Base-by-base conservation (phyloP, 1,140 invertebrate genomes). In the Lepidostoma basale region DNA sequence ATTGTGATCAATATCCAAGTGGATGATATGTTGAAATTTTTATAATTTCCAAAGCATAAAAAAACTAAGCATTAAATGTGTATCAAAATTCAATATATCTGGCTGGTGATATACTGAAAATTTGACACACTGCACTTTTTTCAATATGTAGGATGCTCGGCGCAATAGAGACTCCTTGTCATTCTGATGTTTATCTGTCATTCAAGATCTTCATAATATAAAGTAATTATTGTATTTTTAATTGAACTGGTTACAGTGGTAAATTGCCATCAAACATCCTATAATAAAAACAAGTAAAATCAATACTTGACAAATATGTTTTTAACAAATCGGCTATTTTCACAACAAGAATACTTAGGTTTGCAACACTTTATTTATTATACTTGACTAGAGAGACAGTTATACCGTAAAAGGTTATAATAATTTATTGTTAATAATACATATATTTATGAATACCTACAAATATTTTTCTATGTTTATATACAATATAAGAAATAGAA, bases 101-200 rank as follows among this genome's bases (percentile, higher is more conserved):
- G 59, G 39, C 42, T 62, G 42, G 59, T 47, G 14, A 62, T 28
- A 62, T 44, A 62, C 40, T 62, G 54, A 9, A 58, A 33, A 33
- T 58, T 18, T 58, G 54, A 58, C 54, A 58, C 49, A 54, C n/a
- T n/a, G n/a, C n/a, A n/a, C n/a, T n/a, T n/a, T n/a, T n/a, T n/a
- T n/a, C n/a, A n/a, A n/a, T n/a, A n/a, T n/a, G n/a, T n/a, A n/a
- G n/a, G n/a, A n/a, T n/a, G n/a, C n/a, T n/a, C n/a, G n/a, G n/a
- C n/a, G n/a, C n/a, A n/a, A n/a, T n/a, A n/a, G n/a, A n/a, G n/a
- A n/a, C n/a, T n/a, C n/a, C n/a, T n/a, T n/a, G n/a, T n/a, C n/a
- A n/a, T n/a, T n/a, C n/a, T n/a, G n/a, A n/a, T n/a, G n/a, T n/a
- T n/a, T n/a, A n/a, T n/a, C n/a, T n/a, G n/a, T n/a, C n/a, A n/a